These are phyloP conservation scores for Pterocles gutturalis DNA, from an alignment of 2,113 vertebrate genomes.

Conservation along the genomic window DNA sequence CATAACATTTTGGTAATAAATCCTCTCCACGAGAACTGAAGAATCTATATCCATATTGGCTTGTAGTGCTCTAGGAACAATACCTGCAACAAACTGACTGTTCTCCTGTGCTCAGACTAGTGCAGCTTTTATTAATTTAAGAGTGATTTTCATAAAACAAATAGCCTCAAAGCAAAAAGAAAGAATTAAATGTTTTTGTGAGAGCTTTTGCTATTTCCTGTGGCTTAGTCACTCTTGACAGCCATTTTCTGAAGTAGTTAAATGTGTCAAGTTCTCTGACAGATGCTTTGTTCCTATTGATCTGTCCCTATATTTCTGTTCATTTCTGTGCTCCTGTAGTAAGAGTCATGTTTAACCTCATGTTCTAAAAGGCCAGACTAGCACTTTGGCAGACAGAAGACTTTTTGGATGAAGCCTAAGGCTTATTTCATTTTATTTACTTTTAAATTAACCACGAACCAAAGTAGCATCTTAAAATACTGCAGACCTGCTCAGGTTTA, in stretches of 20 bases:
- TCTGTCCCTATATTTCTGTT: slow-evolving; percentile 34
- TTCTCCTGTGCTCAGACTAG: not conserved
- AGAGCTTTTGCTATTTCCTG: not conserved
- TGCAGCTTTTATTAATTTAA: not conserved
- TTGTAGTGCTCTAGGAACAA: not conserved
- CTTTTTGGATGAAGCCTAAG: not conserved
- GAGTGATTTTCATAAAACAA: not conserved
- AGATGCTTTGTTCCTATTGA: slow-evolving; percentile 24
- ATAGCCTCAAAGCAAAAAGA: not conserved
- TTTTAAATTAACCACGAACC: slow-evolving; percentile 15
- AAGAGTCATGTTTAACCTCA: not conserved
- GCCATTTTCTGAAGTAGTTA: slow-evolving; percentile 10
- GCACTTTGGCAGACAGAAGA: not conserved
- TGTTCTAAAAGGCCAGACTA: not conserved
- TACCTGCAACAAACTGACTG: not conserved
- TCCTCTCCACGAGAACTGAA: not conserved
- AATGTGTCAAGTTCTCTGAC: not conserved
- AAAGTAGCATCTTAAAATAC: not conserved
- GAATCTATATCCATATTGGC: not conserved
- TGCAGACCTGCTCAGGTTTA: not conserved
- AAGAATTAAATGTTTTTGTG: not conserved
- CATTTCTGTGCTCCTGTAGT: slow-evolving; percentile 9
- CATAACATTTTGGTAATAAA: not conserved
- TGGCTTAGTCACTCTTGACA: not conserved
- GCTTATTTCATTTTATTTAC: slow-evolving; percentile 34